These are phyloP conservation scores for Dysmachus trigonus DNA, from an alignment of 2,888 invertebrate species.

Conservation along the genomic window DNA sequence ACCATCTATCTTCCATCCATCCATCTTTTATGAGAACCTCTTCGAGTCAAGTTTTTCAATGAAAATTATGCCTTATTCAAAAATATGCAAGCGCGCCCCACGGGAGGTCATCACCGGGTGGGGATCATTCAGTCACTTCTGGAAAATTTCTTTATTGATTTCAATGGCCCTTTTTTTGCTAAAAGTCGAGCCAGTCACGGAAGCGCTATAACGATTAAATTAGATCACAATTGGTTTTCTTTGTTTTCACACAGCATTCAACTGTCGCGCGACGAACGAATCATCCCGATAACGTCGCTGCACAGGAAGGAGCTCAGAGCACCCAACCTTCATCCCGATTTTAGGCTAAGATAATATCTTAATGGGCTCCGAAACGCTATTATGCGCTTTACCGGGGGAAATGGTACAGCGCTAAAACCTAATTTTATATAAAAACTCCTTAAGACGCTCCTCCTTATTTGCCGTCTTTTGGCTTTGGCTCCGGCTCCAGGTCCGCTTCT, in stretches of 20 bases:
- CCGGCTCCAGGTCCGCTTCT: background rate
- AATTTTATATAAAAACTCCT: background rate
- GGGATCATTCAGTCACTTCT: constrained; percentile 5
- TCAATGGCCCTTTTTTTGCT: background rate
- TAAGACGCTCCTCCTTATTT: background rate
- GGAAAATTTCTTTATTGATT: constrained; percentile 19
- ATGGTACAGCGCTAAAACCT: background rate
- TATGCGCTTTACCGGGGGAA: background rate
- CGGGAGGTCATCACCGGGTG: background rate
- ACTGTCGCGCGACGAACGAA: background rate
- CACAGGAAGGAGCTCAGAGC: background rate
- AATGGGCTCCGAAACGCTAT: background rate
- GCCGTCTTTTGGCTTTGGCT: background rate
- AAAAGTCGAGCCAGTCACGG: background rate
- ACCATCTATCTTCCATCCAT: background rate
- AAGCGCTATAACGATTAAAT: constrained; percentile 2
- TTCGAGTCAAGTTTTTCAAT: background rate
- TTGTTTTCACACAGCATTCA: background rate
- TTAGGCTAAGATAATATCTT: background rate
- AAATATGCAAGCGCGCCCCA: background rate
- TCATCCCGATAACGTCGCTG: background rate
- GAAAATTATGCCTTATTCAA: constrained; percentile 9
- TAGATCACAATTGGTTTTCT: constrained; percentile 21
- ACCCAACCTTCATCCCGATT: too few species aligned
- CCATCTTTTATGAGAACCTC: background rate